phyloP scores from a whole-genome alignment of 1,140 invertebrate genomes.

The Telenomus remus region DNA sequence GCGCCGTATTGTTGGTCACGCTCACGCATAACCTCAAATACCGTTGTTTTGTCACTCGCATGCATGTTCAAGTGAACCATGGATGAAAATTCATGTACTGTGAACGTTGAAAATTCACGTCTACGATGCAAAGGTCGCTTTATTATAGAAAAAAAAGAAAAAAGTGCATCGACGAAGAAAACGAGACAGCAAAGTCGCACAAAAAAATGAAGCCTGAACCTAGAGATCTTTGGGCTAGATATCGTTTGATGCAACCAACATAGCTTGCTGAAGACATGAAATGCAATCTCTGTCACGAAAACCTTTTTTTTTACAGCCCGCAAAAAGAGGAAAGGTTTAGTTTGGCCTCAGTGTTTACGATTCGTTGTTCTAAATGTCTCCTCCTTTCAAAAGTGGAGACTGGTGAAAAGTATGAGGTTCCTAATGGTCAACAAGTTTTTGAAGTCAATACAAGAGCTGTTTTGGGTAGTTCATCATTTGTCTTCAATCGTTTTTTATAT shows the following conservation, averaged over 20 bases:
- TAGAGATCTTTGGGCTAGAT: background rate
- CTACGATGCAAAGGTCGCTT: constrained; percentile 22
- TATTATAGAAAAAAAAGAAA: constrained; percentile 21
- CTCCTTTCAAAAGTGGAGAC: constrained; percentile 32
- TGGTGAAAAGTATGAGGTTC: constrained; percentile 18
- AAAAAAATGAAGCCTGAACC: too few relatives aligned
- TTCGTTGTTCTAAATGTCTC: constrained; percentile 40
- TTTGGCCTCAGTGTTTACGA: constrained; percentile 31
- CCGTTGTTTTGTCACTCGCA: background rate
- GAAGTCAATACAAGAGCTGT: constrained; percentile 32
- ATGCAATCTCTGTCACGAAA: constrained; percentile 34
- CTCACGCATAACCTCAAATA: background rate
- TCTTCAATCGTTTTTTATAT: background rate
- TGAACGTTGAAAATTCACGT: background rate
- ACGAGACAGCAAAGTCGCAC: background rate
- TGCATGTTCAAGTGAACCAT: background rate
- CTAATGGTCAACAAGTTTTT: constrained; percentile 1
- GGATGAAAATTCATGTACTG: background rate
- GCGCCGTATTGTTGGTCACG: background rate
- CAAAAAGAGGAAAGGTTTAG: constrained; percentile 28
- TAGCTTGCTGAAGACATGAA: constrained; percentile 33
- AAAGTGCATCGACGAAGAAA: background rate
- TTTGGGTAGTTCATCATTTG: constrained; percentile 5
- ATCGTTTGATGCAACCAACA: constrained; percentile 26
- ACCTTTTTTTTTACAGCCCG: constrained; percentile 35